These are phyloP conservation scores for Alentia gelatinosa DNA, from an alignment of 2,888 invertebrate genomes.

Conservation along the genomic window DNA sequence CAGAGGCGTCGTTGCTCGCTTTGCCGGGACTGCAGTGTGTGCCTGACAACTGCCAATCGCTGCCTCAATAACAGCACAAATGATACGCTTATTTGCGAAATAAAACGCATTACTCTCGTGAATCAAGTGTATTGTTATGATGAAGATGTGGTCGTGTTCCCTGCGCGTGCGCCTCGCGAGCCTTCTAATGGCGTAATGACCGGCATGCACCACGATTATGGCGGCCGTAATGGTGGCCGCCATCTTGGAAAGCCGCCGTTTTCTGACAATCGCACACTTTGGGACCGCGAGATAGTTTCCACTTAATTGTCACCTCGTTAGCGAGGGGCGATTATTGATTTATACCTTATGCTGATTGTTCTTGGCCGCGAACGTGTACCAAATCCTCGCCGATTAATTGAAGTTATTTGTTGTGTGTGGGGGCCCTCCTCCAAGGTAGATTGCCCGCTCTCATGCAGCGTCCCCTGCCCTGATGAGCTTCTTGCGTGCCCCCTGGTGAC, in stretches of 20 bases:
- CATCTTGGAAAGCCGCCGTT: conserved; percentile 27
- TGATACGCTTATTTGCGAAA: conserved; percentile 49
- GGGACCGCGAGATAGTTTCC: not conserved
- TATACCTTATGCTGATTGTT: conserved; percentile 29
- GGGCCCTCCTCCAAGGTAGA: not conserved
- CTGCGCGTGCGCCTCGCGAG: conserved; percentile 34
- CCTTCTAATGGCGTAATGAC: conserved; percentile 47
- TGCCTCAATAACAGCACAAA: conserved; percentile 38
- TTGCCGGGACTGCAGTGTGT: not conserved
- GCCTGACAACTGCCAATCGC: conserved; percentile 41
- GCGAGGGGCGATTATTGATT: not conserved
- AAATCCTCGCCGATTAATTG: conserved; percentile 31
- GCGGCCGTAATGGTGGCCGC: conserved; percentile 21
- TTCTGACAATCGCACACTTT: not conserved
- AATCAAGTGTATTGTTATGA: conserved; percentile 50
- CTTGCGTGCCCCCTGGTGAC: conserved; percentile 30
- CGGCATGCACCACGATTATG: conserved; percentile 24
- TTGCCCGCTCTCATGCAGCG: not conserved
- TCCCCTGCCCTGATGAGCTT: not conserved
- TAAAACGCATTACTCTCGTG: conserved; percentile 49
- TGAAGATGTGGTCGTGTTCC: conserved; percentile 24
- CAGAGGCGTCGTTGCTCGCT: not conserved
- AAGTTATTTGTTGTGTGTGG: conserved; percentile 45
- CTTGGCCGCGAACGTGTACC: conserved; percentile 12
- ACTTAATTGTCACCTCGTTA: conserved; percentile 45